Percentiles rank a stretch among this genome's conserved stretches.
phyloP scores from a whole-genome alignment of 2,797 vertebrate species.

The Tachyglossus aculeatus region DNA sequence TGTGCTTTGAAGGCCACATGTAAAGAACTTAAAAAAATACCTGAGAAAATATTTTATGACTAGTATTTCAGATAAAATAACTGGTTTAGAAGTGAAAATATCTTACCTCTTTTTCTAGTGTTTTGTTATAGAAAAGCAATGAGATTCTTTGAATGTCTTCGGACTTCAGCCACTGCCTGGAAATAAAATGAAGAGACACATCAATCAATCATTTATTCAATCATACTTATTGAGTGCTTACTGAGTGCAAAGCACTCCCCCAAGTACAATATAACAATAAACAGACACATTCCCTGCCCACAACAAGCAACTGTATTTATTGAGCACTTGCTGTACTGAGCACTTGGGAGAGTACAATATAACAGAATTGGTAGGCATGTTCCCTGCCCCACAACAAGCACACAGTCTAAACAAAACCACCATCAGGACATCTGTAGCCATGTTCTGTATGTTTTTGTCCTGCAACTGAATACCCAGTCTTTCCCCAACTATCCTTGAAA shows the following conservation, averaged over 20 bases:
- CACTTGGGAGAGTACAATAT: too few relatives aligned
- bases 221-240: too few relatives aligned
- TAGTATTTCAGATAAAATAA: constrained; percentile 1
- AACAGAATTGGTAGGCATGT: too few relatives aligned
- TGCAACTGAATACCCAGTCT: not conserved
- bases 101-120: constrained; percentile 93
- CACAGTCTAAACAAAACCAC: not conserved
- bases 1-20: not conserved
- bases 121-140: constrained; percentile 92
- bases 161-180: constrained; percentile 94
- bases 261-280: too few relatives aligned
- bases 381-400: too few relatives aligned
- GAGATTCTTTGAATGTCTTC: constrained; percentile 96
- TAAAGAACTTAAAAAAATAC: not conserved
- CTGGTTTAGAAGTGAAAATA: not conserved
- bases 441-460: not conserved
- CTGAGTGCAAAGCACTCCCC: too few relatives aligned
- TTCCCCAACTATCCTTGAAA: not conserved
- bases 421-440: not conserved
- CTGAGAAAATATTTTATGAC: not conserved
- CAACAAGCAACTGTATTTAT: too few relatives aligned
- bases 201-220: too few relatives aligned
- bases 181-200: constrained; percentile 42
- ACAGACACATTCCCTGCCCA: too few relatives aligned
- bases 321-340: too few relatives aligned